Conservation (phyloP, 2,797 vertebrate genomes). For the Sarcoramphus papa region DNA sequence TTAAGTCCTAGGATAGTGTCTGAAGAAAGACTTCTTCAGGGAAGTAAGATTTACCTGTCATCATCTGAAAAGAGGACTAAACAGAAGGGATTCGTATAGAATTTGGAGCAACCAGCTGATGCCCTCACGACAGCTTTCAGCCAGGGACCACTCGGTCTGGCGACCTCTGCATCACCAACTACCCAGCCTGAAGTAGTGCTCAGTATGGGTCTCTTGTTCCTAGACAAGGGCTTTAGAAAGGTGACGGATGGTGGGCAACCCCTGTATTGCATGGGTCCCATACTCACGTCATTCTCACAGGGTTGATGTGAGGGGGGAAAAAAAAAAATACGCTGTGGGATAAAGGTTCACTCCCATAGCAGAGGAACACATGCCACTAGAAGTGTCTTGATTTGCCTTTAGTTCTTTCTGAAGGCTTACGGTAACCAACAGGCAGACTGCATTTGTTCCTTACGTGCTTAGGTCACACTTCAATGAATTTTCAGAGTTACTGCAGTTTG, state of each 20-base stretch:
- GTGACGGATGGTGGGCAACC: not conserved
- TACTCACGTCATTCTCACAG: not conserved
- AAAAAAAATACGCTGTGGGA: not conserved
- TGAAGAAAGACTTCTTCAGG: not conserved
- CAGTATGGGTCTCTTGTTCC: not conserved
- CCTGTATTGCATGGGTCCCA: not conserved
- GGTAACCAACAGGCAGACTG: not conserved
- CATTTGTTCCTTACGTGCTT: fast-evolving
- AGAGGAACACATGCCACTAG: not conserved
- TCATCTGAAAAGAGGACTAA: not conserved
- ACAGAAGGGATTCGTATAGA: not conserved
- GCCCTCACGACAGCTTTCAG: not conserved
- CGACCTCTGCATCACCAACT: not conserved
- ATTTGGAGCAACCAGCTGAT: not conserved
- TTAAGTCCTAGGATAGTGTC: not conserved
- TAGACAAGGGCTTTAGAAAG: not conserved
- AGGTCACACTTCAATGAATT: not conserved
- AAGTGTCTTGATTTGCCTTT: not conserved
- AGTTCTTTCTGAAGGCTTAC: not conserved
- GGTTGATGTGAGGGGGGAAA: fast-evolving
- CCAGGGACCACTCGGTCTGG: fast-evolving
- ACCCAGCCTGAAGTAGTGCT: not conserved
- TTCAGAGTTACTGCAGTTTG: not conserved
- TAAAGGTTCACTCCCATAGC: not conserved
- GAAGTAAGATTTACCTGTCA: not conserved